Conservation (phyloP, 2,888 invertebrate genomes). For the Frankliniella intonsa region DNA sequence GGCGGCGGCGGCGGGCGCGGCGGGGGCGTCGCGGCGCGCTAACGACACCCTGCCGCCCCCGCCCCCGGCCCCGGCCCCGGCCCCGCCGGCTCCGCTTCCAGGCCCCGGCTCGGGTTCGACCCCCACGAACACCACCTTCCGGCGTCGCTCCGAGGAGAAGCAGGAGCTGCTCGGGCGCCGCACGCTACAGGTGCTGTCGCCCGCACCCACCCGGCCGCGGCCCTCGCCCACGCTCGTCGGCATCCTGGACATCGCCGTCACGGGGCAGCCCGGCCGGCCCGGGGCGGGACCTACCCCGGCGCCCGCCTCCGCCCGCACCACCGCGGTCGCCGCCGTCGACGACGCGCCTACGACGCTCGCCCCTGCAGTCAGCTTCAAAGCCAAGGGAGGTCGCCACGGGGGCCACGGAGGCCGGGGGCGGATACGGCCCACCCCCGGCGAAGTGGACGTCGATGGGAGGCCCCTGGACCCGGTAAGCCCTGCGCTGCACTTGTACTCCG, state of each 20-base stretch:
- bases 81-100: constrained; percentile 33
- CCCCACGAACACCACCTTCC: constrained; percentile 16
- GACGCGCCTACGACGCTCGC: neutral
- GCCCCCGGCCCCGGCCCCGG: constrained; percentile 34
- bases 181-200: neutral
- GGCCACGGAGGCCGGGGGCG: neutral
- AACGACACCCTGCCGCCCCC: constrained; percentile 31
- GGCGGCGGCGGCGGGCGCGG: neutral
- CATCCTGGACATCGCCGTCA: constrained; percentile 11
- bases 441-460: neutral
- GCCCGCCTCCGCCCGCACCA: neutral
- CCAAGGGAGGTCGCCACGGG: constrained; percentile 22
- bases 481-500: constrained; percentile 35
- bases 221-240: constrained; percentile 10
- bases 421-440: constrained; percentile 33
- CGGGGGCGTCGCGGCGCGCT: neutral
- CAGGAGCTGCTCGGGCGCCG: constrained; percentile 8
- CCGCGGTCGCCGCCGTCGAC: neutral
- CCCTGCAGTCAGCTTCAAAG: neutral
- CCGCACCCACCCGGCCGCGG: neutral
- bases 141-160: constrained; percentile 14
- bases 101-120: constrained; percentile 34
- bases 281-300: neutral
- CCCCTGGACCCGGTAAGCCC: neutral
- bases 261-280: neutral